Evolutionary conservation across 2,888 invertebrate species (phyloP).

Genomic region (Meiosimyza decipiens): DNA sequence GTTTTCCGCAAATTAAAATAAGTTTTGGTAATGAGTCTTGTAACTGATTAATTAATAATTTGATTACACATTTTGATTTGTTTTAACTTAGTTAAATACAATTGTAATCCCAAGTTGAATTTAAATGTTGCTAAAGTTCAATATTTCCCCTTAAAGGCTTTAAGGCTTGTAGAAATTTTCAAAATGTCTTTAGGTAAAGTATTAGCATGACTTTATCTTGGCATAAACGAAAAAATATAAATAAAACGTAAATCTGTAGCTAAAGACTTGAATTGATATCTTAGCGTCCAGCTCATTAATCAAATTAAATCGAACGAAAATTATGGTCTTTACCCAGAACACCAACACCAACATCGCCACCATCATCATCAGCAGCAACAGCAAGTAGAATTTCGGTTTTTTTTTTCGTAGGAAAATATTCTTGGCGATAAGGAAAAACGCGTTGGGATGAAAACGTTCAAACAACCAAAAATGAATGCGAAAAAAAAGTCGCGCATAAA

Average conservation of each 20-base stretch:
- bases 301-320: conserved; percentile 35
- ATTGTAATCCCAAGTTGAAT: too few species aligned
- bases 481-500: conserved; percentile 4
- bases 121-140: too few species aligned
- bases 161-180: too few species aligned
- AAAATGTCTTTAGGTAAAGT: too few species aligned
- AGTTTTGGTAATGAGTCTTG: too few species aligned
- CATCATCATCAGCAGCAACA: background rate
- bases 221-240: background rate
- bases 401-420: background rate
- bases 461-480: background rate
- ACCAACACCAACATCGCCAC: background rate
- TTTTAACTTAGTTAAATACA: too few species aligned
- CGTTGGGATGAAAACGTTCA: background rate
- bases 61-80: too few species aligned
- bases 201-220: too few species aligned
- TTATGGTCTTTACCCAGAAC: conserved; percentile 21
- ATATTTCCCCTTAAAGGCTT: too few species aligned
- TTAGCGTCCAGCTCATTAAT: conserved; percentile 31
- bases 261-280: conserved; percentile 21
- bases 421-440: background rate
- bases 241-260: conserved; percentile 1
- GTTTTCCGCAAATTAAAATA: too few species aligned
- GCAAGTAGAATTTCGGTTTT: background rate
- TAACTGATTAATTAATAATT: too few species aligned